These are phyloP conservation scores for Mesoligia furuncula DNA, from an alignment of 2,888 invertebrate genomes.

Conservation along the genomic window DNA sequence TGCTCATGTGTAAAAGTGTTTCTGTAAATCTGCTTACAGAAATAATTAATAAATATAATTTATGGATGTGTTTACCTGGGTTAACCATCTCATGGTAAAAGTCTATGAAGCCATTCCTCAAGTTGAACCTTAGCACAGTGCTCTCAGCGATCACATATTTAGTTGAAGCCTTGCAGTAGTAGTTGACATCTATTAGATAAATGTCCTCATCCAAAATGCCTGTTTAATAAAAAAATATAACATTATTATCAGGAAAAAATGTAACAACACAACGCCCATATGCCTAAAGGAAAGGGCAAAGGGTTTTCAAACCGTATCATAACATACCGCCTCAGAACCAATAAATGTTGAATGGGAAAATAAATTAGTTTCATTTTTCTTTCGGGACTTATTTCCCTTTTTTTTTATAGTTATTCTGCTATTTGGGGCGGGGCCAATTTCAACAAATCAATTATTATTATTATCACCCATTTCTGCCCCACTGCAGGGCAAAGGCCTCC, in stretches of 20 bases:
- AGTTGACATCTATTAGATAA: slow-evolving; percentile 84
- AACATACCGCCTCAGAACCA: no score
- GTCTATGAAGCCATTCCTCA: slow-evolving; percentile 78
- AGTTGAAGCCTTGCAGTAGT: slow-evolving; percentile 72
- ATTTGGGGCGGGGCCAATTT: no score
- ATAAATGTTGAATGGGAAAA: no score
- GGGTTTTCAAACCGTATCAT: no score
- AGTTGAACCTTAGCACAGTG: slow-evolving; percentile 79
- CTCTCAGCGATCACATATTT: slow-evolving; percentile 79
- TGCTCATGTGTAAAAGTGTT: neutral
- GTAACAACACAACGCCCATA: neutral
- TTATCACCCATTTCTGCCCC: no score
- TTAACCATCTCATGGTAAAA: slow-evolving; percentile 79
- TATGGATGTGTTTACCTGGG: slow-evolving; percentile 75
- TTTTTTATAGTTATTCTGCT: no score
- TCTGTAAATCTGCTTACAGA: neutral
- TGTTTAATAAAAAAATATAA: slow-evolving; percentile 52
- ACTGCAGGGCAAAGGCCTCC: no score
- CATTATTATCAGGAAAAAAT: neutral
- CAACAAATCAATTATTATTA: no score
- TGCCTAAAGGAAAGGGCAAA: neutral
- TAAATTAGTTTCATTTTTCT: no score
- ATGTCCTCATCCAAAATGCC: slow-evolving; percentile 77
- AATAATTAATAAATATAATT: neutral
- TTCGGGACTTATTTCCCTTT: no score